Percentiles rank a stretch among this genome's conserved stretches.
Conservation (phyloP, 2,797 vertebrate species). For the Okamejei kenojei region DNA sequence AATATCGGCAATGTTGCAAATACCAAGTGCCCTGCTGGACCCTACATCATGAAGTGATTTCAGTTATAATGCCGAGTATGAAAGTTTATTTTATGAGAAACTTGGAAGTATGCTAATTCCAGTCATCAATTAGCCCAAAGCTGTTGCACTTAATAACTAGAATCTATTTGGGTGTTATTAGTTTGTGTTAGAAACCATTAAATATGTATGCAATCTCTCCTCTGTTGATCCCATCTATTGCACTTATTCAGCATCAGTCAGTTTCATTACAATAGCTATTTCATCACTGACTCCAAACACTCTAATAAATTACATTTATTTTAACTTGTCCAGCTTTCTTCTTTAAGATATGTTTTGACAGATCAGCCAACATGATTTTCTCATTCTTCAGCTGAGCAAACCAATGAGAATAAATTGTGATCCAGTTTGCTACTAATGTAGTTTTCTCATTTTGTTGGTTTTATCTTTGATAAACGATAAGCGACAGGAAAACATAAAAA, state of each 20-base stretch:
- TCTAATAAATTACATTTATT: neutral
- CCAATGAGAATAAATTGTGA: neutral
- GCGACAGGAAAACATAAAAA: neutral
- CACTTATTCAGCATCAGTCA: neutral
- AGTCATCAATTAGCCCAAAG: constrained; percentile 6
- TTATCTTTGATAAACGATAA: neutral
- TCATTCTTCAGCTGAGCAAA: neutral
- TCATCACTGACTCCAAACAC: constrained; percentile 17
- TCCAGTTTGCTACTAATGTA: neutral
- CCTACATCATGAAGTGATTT: neutral
- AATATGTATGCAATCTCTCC: neutral
- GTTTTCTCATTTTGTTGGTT: neutral
- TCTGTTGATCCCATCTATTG: constrained; percentile 15
- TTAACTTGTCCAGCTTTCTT: neutral
- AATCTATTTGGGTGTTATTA: neutral
- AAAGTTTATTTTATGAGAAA: neutral
- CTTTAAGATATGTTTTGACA: neutral
- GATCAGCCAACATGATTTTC: neutral
- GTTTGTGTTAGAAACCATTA: constrained; percentile 21
- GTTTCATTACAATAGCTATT: constrained; percentile 3
- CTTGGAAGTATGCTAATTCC: neutral
- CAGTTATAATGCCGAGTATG: neutral
- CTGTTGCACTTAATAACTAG: neutral
- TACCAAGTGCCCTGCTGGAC: neutral
- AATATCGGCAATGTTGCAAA: neutral